These are phyloP conservation scores for Falcaria lacertinaria DNA, from an alignment of 2,888 invertebrate genomes.

Conservation along the genomic window DNA sequence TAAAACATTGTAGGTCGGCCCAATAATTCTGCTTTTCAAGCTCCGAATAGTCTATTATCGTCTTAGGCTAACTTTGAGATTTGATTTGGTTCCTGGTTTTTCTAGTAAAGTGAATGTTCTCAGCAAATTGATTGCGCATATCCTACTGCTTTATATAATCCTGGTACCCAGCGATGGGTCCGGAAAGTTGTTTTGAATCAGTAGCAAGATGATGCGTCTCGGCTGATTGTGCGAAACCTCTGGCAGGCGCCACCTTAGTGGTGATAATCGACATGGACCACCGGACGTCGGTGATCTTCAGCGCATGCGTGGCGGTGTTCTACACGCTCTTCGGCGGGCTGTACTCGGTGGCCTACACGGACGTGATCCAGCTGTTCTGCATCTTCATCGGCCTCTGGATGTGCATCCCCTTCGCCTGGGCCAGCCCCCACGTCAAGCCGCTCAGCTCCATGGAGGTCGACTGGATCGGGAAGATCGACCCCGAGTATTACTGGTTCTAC, in stretches of 20 bases:
- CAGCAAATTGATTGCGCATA: too few relatives aligned
- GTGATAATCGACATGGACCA: conserved; percentile 98
- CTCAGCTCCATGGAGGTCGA: conserved; percentile 90
- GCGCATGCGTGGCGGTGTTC: conserved; percentile 96
- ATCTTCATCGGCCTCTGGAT: conserved; percentile 99
- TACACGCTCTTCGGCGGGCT: conserved; percentile 99
- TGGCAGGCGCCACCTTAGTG: conserved; percentile 93
- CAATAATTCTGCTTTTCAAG: too few relatives aligned
- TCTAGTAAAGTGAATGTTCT: too few relatives aligned
- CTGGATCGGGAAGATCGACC: conserved; percentile 91
- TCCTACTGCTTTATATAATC: too few relatives aligned
- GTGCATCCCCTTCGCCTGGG: conserved; percentile 97
- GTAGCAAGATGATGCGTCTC: too few relatives aligned
- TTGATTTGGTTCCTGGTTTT: too few relatives aligned
- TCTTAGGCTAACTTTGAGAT: too few relatives aligned
- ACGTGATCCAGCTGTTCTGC: conserved; percentile 98
- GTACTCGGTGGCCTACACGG: conserved; percentile 99
- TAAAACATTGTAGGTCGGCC: too few relatives aligned
- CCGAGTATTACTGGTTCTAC: conserved; percentile 88
- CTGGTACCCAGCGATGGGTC: too few relatives aligned
- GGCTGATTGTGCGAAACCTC: background rate
- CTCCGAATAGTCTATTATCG: too few relatives aligned
- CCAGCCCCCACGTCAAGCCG: conserved; percentile 90
- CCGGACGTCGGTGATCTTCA: conserved; percentile 94
- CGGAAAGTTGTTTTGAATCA: too few relatives aligned